Conservation (phyloP, 2,888 invertebrate genomes). For the Acanthopleura granulata region DNA sequence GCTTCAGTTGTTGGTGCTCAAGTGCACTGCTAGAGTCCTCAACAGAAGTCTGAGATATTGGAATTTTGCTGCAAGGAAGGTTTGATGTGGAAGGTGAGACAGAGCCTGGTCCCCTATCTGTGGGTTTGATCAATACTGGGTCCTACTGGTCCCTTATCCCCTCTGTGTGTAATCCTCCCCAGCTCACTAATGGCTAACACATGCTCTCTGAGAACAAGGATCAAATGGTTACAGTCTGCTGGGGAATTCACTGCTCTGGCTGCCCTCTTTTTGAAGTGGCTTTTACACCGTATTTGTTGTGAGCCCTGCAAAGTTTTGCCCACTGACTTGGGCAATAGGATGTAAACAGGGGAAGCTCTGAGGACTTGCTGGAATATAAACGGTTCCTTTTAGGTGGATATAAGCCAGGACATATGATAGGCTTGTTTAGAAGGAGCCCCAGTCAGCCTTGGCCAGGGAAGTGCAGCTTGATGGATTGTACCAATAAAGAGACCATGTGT, state of each 20-base stretch:
- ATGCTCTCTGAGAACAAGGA: not conserved
- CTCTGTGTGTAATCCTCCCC: not conserved
- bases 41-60: not conserved
- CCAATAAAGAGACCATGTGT: slow-evolving; percentile 5
- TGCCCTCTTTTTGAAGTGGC: slow-evolving; percentile 16
- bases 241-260: slow-evolving; percentile 4
- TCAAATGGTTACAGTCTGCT: slow-evolving; percentile 10
- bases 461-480: not conserved
- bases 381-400: not conserved
- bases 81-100: not conserved
- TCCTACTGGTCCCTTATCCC: not conserved
- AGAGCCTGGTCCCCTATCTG: not conserved
- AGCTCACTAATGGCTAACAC: not conserved
- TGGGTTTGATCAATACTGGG: not conserved
- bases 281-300: slow-evolving; percentile 17
- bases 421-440: slow-evolving; percentile 1
- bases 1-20: too few relatives aligned
- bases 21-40: too few relatives aligned
- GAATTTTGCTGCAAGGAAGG: not conserved
- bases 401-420: not conserved
- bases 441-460: not conserved
- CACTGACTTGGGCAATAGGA: not conserved
- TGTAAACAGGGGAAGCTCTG: slow-evolving; percentile 2
- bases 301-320: slow-evolving; percentile 14
- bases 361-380: not conserved